These are phyloP conservation scores for Rhagoletis zephyria DNA, from an alignment of 1,140 invertebrate species.

Conservation along the genomic window DNA sequence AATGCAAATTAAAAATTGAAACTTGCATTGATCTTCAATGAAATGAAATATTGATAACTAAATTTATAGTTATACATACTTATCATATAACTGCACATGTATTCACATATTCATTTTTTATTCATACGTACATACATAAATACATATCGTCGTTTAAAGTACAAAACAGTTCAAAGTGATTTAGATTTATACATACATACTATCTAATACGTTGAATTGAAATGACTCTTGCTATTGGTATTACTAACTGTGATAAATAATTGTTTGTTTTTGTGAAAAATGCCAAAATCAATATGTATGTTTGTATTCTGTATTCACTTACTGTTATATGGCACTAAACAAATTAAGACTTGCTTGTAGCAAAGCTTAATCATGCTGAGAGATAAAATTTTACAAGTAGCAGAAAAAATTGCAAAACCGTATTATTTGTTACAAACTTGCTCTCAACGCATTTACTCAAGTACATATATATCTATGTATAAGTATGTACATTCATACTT, in stretches of 20 bases:
- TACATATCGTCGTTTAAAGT: no score
- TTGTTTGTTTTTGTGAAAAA: background rate
- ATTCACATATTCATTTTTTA: no score
- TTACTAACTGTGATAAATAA: no score
- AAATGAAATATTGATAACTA: constrained; percentile 25
- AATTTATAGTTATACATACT: background rate
- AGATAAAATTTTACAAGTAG: background rate
- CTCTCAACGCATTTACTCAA: background rate
- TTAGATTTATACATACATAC: no score
- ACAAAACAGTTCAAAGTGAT: no score
- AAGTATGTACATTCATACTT: background rate
- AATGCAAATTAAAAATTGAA: constrained; percentile 35
- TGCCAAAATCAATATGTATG: background rate
- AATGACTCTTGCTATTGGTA: no score
- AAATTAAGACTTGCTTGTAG: no score
- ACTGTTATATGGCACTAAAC: no score
- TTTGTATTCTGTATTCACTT: no score
- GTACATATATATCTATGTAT: background rate
- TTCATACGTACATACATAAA: no score
- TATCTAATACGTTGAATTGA: no score
- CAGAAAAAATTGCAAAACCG: background rate
- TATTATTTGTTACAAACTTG: background rate
- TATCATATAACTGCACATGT: no score
- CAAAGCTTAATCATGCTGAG: background rate
- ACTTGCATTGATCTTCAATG: constrained; percentile 45